Percentiles rank a stretch among this genome's conserved stretches.
phyloP scores from a whole-genome alignment of 2,113 vertebrate species.

The Pachycephala philippinensis region DNA sequence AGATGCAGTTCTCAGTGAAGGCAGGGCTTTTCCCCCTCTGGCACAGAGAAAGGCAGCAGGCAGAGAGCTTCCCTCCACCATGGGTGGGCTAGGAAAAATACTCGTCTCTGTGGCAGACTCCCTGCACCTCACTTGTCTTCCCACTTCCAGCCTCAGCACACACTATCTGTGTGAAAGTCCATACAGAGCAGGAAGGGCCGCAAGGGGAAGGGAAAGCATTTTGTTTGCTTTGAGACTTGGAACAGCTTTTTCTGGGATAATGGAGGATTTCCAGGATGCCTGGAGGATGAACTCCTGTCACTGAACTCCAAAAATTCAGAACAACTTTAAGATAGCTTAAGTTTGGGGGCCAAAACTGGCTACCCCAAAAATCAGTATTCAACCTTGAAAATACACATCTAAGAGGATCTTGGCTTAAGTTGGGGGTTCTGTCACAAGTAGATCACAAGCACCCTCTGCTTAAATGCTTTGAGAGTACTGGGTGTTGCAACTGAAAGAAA shows the following conservation, averaged over 20 bases:
- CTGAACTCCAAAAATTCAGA: not conserved
- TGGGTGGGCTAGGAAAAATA: not conserved
- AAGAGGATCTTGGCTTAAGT: not conserved
- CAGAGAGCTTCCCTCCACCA: not conserved
- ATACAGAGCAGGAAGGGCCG: not conserved
- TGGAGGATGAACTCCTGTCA: not conserved
- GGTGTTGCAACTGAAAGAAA: not conserved
- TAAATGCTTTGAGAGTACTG: not conserved
- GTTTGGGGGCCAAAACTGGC: not conserved
- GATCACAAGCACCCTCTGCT: not conserved
- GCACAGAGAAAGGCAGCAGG: not conserved
- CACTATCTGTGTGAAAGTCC: not conserved
- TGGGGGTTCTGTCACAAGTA: not conserved
- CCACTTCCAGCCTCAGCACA: not conserved
- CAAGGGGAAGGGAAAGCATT: not conserved
- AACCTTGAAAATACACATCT: not conserved
- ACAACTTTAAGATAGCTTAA: not conserved
- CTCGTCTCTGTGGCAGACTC: rapidly evolving
- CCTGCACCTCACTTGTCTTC: not conserved
- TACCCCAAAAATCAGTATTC: not conserved
- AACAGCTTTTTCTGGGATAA: not conserved
- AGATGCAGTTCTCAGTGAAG: not conserved
- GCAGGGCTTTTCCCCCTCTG: not conserved
- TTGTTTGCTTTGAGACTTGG: not conserved
- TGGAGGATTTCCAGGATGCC: not conserved